Conservation (phyloP, 64 coral and sea anemone species). For the Orbicella faveolata region DNA sequence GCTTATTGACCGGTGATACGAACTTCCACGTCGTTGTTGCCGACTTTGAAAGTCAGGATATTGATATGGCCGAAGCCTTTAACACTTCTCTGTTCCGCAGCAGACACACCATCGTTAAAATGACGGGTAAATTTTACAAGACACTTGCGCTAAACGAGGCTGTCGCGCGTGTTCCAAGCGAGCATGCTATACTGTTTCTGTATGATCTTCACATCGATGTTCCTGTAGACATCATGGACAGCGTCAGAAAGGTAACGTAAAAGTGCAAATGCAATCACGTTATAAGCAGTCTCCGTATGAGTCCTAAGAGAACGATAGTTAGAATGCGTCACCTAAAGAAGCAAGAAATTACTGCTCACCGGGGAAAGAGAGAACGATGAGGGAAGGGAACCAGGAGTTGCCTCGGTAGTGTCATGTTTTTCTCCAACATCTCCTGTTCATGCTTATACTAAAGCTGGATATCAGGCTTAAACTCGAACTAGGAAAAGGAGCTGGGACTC, state of each 20-base stretch:
- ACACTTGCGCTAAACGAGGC: not conserved
- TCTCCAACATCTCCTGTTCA: no score
- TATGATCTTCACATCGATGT: slow-evolving; percentile 16
- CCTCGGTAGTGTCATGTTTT: no score
- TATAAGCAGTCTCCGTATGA: not conserved
- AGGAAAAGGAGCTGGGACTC: no score
- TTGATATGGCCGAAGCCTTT: not conserved
- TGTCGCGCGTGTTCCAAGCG: not conserved
- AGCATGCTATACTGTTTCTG: not conserved
- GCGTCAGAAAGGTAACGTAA: not conserved
- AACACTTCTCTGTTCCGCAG: not conserved
- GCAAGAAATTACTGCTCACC: no score
- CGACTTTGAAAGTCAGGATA: slow-evolving; percentile 16
- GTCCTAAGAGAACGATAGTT: no score
- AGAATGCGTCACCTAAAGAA: no score
- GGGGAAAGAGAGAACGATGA: no score
- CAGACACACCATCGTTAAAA: not conserved
- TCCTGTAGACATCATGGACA: not conserved
- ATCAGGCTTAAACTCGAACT: no score
- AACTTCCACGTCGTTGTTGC: slow-evolving; percentile 5
- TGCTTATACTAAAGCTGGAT: no score
- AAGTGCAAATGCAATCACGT: no score
- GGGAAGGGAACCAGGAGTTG: no score
- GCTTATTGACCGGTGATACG: not conserved
- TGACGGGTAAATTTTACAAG: slow-evolving; percentile 10